These are phyloP conservation scores for Chironomus striatipennis DNA, from an alignment of 1,140 invertebrate genomes.

Conservation along the genomic window DNA sequence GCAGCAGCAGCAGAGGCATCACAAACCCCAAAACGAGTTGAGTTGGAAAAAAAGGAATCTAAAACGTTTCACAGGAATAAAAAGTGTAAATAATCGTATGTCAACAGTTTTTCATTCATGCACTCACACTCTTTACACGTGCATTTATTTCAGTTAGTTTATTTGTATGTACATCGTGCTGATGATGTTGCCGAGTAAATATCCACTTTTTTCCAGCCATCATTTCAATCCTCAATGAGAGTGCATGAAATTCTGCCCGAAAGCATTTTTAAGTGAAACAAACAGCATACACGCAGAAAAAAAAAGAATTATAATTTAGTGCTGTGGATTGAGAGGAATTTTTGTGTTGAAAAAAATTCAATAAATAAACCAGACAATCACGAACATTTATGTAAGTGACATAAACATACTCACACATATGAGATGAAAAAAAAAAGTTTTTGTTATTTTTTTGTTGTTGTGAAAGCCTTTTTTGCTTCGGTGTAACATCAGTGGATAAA, in stretches of 20 bases:
- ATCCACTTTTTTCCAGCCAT: too few relatives aligned
- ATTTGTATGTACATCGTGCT: too few relatives aligned
- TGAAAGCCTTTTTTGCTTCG: too few relatives aligned
- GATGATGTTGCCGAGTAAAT: too few relatives aligned
- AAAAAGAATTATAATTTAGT: background rate
- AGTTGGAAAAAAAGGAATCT: too few relatives aligned
- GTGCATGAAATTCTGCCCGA: background rate
- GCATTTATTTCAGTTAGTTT: too few relatives aligned
- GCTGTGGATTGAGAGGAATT: background rate
- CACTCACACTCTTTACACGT: background rate
- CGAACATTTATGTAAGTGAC: background rate
- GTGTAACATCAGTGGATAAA: background rate
- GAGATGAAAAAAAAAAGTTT: too few relatives aligned
- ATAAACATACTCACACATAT: background rate
- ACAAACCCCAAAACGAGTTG: too few relatives aligned
- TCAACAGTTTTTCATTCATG: background rate
- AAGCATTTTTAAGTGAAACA: slow-evolving; percentile 11
- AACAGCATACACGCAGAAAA: background rate
- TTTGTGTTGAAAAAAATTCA: background rate
- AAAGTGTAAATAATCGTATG: slow-evolving; percentile 20
- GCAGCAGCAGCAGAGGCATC: background rate
- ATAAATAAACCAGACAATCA: slow-evolving; percentile 21
- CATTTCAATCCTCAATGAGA: background rate
- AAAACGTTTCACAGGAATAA: background rate
- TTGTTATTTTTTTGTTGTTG: too few relatives aligned